Conservation (phyloP, 2,888 invertebrate species). For the Xanthorhoe spadicearia region DNA sequence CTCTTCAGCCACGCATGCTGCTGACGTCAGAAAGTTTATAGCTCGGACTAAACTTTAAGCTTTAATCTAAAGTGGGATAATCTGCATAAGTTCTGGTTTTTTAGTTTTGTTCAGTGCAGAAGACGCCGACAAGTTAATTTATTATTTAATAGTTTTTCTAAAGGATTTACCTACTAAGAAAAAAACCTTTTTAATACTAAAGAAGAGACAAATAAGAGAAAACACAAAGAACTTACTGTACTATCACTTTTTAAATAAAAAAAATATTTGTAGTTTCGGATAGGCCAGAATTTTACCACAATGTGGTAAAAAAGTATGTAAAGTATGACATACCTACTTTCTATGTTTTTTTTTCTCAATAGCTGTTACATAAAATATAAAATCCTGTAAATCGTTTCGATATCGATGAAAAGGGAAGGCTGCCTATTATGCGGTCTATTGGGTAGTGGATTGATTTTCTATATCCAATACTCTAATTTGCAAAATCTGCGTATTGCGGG, state of each 20-base stretch:
- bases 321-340: too few relatives aligned
- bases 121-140: not conserved
- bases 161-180: not conserved
- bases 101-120: not conserved
- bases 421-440: conserved; percentile 45
- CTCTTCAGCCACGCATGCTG: conserved; percentile 9
- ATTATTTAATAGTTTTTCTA: not conserved
- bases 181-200: too few relatives aligned
- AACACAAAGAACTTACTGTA: too few relatives aligned
- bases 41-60: not conserved
- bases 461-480: conserved; percentile 32
- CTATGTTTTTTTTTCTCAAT: not conserved
- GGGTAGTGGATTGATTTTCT: conserved; percentile 38
- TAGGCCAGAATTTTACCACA: not conserved
- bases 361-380: conserved; percentile 24
- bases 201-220: too few relatives aligned
- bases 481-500: conserved; percentile 26
- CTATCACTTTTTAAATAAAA: too few relatives aligned
- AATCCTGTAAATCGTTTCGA: conserved; percentile 46
- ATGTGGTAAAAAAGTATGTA: too few relatives aligned
- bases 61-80: not conserved
- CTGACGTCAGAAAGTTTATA: conserved; percentile 11
- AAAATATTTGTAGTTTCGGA: too few relatives aligned
- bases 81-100: not conserved
- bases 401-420: conserved; percentile 41